phyloP scores from a whole-genome alignment of 23 tunicate species.

The Corella eumyota region DNA sequence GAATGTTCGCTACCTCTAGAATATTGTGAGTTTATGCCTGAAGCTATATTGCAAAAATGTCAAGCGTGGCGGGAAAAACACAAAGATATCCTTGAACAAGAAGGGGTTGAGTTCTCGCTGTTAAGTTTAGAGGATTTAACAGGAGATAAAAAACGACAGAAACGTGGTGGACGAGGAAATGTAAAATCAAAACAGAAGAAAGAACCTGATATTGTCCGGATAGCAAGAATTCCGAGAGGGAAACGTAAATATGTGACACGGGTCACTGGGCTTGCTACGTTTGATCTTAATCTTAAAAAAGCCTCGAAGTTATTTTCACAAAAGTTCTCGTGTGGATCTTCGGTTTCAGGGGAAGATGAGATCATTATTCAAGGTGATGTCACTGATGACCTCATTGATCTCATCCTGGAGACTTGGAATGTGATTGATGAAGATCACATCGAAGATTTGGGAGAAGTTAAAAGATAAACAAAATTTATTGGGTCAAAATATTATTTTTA shows the following conservation, averaged over 20 bases:
- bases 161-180: constrained; percentile 91
- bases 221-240: constrained; percentile 92
- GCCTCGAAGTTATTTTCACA: constrained; percentile 90
- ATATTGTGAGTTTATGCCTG: constrained; percentile 95
- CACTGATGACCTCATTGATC: constrained; percentile 75
- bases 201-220: constrained; percentile 79
- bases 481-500: too few species aligned
- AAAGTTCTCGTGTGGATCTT: constrained; percentile 97
- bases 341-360: constrained; percentile 81
- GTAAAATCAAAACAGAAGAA: constrained; percentile 88
- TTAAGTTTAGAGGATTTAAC: constrained; percentile 34
- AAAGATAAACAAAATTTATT: constrained; percentile 42
- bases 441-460: constrained; percentile 91
- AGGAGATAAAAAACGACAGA: constrained; percentile 89
- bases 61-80: constrained; percentile 81
- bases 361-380: constrained; percentile 97
- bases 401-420: constrained; percentile 76
- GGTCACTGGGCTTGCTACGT: constrained; percentile 82
- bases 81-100: constrained; percentile 53
- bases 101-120: constrained; percentile 51
- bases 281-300: constrained; percentile 84
- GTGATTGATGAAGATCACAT: constrained; percentile 81
- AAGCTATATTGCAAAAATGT: constrained; percentile 55
- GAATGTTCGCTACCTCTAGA: constrained; percentile 94
- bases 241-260: constrained; percentile 88